A percentile compares a stretch with the other conserved stretches of the same genome.
Evolutionary conservation across 1,140 invertebrate genomes (phyloP).

Genomic region (Leptinotarsa undecemlineata): DNA sequence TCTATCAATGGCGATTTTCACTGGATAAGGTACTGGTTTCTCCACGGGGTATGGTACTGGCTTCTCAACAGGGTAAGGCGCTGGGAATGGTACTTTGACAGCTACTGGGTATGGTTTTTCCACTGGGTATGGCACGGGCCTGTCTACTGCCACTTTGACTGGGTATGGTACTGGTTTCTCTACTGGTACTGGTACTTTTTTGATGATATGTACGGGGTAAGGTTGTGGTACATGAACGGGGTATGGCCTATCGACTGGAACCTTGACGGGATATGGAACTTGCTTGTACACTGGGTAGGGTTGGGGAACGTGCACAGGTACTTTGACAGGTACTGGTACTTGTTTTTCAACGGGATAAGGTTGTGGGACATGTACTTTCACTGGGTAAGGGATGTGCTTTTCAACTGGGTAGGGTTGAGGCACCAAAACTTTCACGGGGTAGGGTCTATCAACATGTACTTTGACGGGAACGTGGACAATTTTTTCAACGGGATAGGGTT

Average conservation of each 20-base stretch:
- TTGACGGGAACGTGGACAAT: conserved; percentile 67
- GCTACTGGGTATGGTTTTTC: conserved; percentile 52
- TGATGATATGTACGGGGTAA: conserved; percentile 37
- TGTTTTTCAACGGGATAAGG: conserved; percentile 40
- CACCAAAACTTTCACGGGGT: conserved; percentile 59
- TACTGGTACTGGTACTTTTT: conserved; percentile 62
- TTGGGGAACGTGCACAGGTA: conserved; percentile 38
- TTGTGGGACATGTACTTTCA: conserved; percentile 38
- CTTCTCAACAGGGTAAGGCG: conserved; percentile 29
- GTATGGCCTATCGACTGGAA: conserved; percentile 57
- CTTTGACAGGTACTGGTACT: conserved; percentile 34
- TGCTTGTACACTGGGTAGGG: conserved; percentile 41
- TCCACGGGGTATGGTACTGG: conserved; percentile 38
- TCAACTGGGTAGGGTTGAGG: conserved; percentile 64
- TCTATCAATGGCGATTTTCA: conserved; percentile 32
- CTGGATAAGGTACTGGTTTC: conserved; percentile 31
- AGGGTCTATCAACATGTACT: conserved; percentile 36
- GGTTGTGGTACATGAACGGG: conserved; percentile 67
- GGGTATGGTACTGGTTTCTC: conserved; percentile 60
- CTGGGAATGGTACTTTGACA: conserved; percentile 54
- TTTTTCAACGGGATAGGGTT: conserved; percentile 65
- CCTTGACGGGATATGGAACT: conserved; percentile 61
- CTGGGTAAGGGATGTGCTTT: conserved; percentile 36
- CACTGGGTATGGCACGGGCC: conserved; percentile 33
- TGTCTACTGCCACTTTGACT: conserved; percentile 56